phyloP scores from a whole-genome alignment of 2,113 vertebrate genomes.

The Psittacara wagleri region DNA sequence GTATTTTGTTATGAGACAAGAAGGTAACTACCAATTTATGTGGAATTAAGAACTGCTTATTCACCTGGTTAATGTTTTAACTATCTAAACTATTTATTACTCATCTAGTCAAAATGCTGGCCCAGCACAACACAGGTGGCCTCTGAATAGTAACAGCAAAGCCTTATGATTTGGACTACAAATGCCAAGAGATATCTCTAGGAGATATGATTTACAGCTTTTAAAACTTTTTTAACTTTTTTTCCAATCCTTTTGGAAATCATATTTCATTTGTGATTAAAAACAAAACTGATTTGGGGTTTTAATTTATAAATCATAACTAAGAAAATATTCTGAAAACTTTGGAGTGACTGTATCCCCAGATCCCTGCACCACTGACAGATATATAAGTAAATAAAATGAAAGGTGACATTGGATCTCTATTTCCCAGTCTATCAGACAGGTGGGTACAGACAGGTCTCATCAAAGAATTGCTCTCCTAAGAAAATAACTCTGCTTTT shows the following conservation, averaged over 20 bases:
- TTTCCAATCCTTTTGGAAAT: not conserved
- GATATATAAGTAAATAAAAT: not conserved
- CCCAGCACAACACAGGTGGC: not conserved
- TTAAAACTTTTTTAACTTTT: not conserved
- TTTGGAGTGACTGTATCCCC: not conserved
- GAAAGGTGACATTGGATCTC: not conserved
- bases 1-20: not conserved
- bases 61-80: not conserved
- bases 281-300: not conserved
- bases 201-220: not conserved
- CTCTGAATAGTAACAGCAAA: not conserved
- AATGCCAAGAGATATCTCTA: not conserved
- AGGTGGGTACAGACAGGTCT: not conserved
- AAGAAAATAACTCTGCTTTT: constrained; percentile 1
- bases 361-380: not conserved
- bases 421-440: not conserved
- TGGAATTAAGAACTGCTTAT: not conserved
- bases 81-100: not conserved
- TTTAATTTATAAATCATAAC: not conserved
- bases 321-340: not conserved
- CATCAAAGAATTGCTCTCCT: not conserved
- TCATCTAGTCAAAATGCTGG: not conserved
- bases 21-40: not conserved
- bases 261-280: not conserved
- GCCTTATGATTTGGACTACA: not conserved